Evolutionary conservation across 2,888 invertebrate species (phyloP), one percentile per base, ranked within the genome.

Genomic region (Sepioteuthis lessoniana): DNA sequence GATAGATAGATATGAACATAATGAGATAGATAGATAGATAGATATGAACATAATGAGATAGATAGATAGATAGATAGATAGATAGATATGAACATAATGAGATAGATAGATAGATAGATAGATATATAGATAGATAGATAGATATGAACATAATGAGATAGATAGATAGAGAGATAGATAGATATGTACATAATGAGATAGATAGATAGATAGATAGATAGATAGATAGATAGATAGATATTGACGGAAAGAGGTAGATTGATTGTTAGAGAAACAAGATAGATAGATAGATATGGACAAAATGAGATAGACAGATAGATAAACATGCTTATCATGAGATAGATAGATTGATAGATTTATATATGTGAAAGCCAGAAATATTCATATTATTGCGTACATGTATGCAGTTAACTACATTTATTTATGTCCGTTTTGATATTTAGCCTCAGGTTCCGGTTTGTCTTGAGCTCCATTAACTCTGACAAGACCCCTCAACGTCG

Each of bases 161-260:
- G 10, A 90, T 1, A 28, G 10, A 90, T 5, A 28, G 16, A 90
- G 31, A 90, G n/a, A 90, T n/a, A 90, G n/a, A 90, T n/a, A 90
- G 35, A 90, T 90, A 90, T 16, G 35, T 1, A 28, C 1, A 90
- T 5, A 28, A 4, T 7, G 31, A 90, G n/a, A 90, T n/a, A 90
- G n/a, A 90, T 90, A 90, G 16, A 90, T 90, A 90, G 35, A 90
- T 90, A 90, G 35, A 90, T 37, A 90, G 35, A 90, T 90, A 90
- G 35, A 90, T 90, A 90, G n/a, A 90, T 90, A 35, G 13, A 90
- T 1, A 90, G 13, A 90, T 90, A 90, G 35, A n/a, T 37, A 90
- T 90, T 0, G 10, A 90, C 31, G 1, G 8, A 90, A 13, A 13
- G 13, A 90, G 35, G 35, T 35, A 7, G 35, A 90, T 25, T 35